Percentiles rank a stretch among this genome's conserved stretches.
Evolutionary conservation across 2,797 vertebrate species (phyloP).

Genomic region (Selene dorsalis): DNA sequence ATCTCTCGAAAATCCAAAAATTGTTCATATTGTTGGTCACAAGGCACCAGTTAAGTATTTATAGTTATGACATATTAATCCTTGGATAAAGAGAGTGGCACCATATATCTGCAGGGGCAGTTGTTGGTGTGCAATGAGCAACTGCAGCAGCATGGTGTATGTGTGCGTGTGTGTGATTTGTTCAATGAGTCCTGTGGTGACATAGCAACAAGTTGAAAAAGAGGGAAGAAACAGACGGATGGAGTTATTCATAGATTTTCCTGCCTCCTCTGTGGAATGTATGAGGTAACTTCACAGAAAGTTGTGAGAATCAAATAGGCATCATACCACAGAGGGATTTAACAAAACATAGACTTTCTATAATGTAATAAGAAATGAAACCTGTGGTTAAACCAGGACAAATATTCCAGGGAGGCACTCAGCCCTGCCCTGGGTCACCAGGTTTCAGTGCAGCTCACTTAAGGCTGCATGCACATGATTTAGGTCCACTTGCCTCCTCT

Average conservation of each 20-base stretch:
- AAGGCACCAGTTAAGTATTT: not conserved
- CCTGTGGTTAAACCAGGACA: not conserved
- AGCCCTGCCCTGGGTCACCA: too few relatives aligned
- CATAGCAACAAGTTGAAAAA: conserved; percentile 7
- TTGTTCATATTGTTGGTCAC: not conserved
- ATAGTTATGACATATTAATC: too few relatives aligned
- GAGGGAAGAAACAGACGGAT: not conserved
- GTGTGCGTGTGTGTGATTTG: conserved; percentile 30
- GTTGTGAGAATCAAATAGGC: not conserved
- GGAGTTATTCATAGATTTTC: conserved; percentile 21
- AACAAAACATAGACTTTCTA: not conserved
- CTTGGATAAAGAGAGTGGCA: not conserved
- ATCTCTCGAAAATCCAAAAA: not conserved
- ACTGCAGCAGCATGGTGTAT: conserved; percentile 6
- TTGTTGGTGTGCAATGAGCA: not conserved
- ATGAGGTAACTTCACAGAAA: not conserved
- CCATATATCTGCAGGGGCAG: not conserved
- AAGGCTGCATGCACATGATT: not conserved
- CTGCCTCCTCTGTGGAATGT: not conserved
- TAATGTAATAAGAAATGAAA: not conserved
- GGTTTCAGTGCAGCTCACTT: too few relatives aligned
- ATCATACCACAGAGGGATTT: too few relatives aligned
- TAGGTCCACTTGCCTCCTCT: conserved; percentile 42
- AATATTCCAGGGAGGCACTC: not conserved
- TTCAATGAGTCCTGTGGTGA: conserved; percentile 30